A percentile compares a stretch with the other conserved stretches of the same genome.
Conservation (phyloP, 2,888 invertebrate genomes). For the Hyposoter didymator region DNA sequence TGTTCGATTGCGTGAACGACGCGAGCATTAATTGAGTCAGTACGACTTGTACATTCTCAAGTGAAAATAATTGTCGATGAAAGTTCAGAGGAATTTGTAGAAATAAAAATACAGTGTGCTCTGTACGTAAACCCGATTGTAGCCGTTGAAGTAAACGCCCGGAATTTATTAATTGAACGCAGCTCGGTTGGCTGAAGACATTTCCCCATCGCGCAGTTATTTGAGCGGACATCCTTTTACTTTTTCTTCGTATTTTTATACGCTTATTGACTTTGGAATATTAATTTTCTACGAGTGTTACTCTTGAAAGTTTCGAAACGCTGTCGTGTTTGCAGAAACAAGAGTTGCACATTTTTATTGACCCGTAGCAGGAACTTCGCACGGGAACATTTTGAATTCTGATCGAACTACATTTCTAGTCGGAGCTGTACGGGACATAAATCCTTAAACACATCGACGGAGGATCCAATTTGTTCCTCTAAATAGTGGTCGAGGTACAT, state of each 20-base stretch:
- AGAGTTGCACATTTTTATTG: neutral
- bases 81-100: neutral
- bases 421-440: constrained; percentile 24
- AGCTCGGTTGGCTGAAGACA: no score
- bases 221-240: neutral
- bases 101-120: neutral
- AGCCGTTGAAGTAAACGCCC: neutral
- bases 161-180: neutral
- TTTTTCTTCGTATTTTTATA: no score
- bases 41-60: constrained; percentile 26
- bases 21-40: constrained; percentile 43
- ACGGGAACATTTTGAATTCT: neutral
- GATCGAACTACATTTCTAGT: neutral
- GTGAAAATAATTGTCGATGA: neutral
- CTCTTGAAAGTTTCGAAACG: no score
- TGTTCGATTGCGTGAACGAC: constrained; percentile 43
- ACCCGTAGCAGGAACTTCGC: neutral
- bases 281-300: no score
- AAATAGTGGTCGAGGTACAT: constrained; percentile 64
- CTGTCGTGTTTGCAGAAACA: no score
- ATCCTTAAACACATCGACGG: constrained; percentile 59
- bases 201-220: neutral
- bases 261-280: no score
- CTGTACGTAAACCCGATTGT: neutral
- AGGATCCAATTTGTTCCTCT: constrained; percentile 64